Base-by-base conservation (phyloP, 2,113 vertebrate species). In the Rhizomys pruinosus region DNA sequence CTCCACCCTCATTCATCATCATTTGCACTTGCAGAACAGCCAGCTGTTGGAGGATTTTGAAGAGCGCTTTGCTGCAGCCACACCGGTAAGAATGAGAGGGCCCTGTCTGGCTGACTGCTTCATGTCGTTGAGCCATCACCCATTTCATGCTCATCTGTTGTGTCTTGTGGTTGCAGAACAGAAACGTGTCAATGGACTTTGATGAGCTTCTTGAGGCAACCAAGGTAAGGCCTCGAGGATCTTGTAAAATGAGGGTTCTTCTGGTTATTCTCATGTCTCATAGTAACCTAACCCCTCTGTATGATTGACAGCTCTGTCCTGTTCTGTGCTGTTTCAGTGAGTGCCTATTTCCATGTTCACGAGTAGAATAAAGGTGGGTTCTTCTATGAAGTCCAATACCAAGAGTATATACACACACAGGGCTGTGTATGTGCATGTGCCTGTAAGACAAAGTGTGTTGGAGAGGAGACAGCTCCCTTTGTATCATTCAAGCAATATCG, bases 141-240 rank as follows among this genome's bases (percentile, higher is more conserved):
- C 98, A 98, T 98, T 96, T 97, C 98, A 98, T 97, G 97, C 80
- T 98, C 98, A 98, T 98, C 96, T 92, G 96, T 98, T 98, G 82
- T 98, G 92, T 98, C 97, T 98, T 99, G 96, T 98, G 98, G 98
- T 99, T 99, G 97, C 98, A 99, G 99, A 99, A 99, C 96, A 98
- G 98, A 98, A 98, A 97, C 97, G 97, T 98, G 96, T 98, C 99
- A 85, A 94, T 98, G 98, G 98, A 99, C 97, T 98, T 99, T 98
- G 99, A 98, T 95, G 98, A 98, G 97, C 98, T 98, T 96, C 98
- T 99, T 98, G 92, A 91, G 97, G 97, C 97, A 95, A 98, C 97
- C 97, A 98, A 99, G 99, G 99, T 99, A 99, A 99, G 99, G 94
- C 77, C 81, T 93, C 90, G 25, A 90, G 90, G 66, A 81, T 89